Evolutionary conservation across 2,888 invertebrate genomes (phyloP).

Genomic region (Asteroscopus sphinx): DNA sequence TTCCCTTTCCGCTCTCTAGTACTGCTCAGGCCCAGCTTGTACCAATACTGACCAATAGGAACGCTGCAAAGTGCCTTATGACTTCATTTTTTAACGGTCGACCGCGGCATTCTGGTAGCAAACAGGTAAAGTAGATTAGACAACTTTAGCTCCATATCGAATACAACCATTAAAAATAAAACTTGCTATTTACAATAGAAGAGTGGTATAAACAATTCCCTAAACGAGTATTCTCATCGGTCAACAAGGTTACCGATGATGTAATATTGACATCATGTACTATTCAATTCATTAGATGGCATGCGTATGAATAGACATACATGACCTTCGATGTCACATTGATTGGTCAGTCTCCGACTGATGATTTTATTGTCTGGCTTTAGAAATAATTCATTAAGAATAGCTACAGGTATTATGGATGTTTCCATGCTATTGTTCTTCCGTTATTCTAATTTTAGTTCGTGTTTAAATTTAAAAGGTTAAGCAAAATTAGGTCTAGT

Average conservation of each 20-base stretch:
- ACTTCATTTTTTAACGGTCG: no score
- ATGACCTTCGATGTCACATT: constrained; percentile 65
- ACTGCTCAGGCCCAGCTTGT: no score
- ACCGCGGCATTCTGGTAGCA: no score
- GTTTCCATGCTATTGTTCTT: neutral
- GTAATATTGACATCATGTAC: constrained; percentile 76
- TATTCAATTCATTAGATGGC: constrained; percentile 61
- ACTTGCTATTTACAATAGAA: neutral
- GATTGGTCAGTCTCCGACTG: constrained; percentile 34
- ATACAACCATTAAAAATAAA: no score
- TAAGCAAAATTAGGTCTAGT: no score
- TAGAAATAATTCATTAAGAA: constrained; percentile 10
- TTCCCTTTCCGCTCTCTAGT: no score
- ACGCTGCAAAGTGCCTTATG: no score
- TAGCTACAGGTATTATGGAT: neutral
- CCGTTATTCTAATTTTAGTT: neutral
- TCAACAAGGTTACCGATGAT: constrained; percentile 70
- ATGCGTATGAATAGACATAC: constrained; percentile 16
- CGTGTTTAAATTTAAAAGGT: neutral
- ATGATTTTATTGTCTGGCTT: constrained; percentile 41
- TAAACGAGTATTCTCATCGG: constrained; percentile 57
- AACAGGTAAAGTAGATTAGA: no score
- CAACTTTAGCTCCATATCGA: no score
- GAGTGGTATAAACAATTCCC: constrained; percentile 37
- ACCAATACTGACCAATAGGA: no score